Evolutionary conservation across 2,113 vertebrate genomes (phyloP), one percentile per base, ranked within the genome.

Genomic region (Dasyornis broadbenti): DNA sequence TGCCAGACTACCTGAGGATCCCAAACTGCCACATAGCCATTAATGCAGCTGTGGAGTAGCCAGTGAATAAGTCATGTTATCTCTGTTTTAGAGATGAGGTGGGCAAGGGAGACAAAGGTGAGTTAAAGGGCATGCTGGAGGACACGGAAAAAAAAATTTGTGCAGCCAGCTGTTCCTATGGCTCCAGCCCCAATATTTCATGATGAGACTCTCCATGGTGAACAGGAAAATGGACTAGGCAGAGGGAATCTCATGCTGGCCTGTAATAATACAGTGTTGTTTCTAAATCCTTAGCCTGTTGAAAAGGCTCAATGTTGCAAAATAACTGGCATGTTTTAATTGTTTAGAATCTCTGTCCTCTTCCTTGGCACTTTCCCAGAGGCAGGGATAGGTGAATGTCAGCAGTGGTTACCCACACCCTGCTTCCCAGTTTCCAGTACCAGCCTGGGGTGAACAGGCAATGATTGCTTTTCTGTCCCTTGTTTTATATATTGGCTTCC

Each of bases 181-280:
- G 33, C 44, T 73, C 31, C 47, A 71, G 33, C 7, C 15, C n/a
- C 13, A 60, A 30, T 20, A 52, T 35, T 39, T 90, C 50, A 14
- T 0, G 0, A 11, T 45, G 21, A 76, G 27, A 24, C 54, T 72
- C 21, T 49, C 61, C 0, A 1, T n/a, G 19, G 56, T 73, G 63
- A 86, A 31, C 1, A 3, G 50, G 45, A 85, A 63, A 63, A 35
- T 26, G 66, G 39, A 11, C 39, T 28, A 70, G 35, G 13, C 39
- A 66, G 0, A 1, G n/a, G 52, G 39, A 63, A 44, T 82, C 13
- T 73, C 50, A 26, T 2, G 0, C 14, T 91, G 57, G 13, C 35
- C 79, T 73, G 30, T 47, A 66, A 50, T 28, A 37, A 42, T 9
- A 27, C 5, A 35, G 1, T 71, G 72, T 79, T 54, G 10, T 49